Evolutionary conservation across 2,113 vertebrate genomes (phyloP).

Genomic region (Morone chrysops): DNA sequence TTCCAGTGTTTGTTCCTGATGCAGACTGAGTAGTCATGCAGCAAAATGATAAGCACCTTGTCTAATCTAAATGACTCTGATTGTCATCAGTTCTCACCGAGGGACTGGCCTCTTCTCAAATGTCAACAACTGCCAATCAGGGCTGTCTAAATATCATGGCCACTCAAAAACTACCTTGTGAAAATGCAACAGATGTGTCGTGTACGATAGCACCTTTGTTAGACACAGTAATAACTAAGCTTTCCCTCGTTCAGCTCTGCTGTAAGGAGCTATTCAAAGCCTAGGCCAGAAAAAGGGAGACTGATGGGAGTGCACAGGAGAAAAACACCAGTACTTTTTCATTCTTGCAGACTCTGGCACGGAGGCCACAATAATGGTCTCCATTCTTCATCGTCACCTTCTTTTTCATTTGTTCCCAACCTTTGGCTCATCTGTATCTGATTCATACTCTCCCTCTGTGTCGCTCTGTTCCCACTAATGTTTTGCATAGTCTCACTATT

Average conservation of each 20-base stretch:
- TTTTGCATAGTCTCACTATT: slow-evolving; percentile 56
- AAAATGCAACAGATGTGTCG: slow-evolving; percentile 19
- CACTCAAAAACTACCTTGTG: slow-evolving; percentile 17
- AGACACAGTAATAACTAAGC: slow-evolving; percentile 28
- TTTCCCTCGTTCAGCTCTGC: background rate
- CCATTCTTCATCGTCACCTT: slow-evolving; percentile 44
- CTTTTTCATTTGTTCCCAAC: slow-evolving; percentile 28
- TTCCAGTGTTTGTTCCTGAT: slow-evolving; percentile 5
- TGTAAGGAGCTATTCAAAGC: slow-evolving; percentile 38
- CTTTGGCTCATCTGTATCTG: slow-evolving; percentile 47
- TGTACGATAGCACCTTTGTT: slow-evolving; percentile 28
- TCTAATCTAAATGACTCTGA: slow-evolving; percentile 47
- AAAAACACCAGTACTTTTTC: slow-evolving; percentile 25
- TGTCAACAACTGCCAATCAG: slow-evolving; percentile 73
- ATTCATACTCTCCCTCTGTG: slow-evolving; percentile 40
- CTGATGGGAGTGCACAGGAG: slow-evolving; percentile 21
- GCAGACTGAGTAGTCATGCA: background rate
- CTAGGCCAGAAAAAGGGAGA: slow-evolving; percentile 8
- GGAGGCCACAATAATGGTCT: slow-evolving; percentile 52
- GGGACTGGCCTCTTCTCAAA: slow-evolving; percentile 58
- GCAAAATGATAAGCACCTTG: slow-evolving; percentile 56
- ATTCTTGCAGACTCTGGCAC: slow-evolving; percentile 33
- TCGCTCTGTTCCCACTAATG: slow-evolving; percentile 26
- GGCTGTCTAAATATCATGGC: slow-evolving; percentile 68
- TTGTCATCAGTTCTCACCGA: slow-evolving; percentile 54